Conservation (phyloP, 2,113 vertebrate genomes). For the Hymenochirus boettgeri region DNA sequence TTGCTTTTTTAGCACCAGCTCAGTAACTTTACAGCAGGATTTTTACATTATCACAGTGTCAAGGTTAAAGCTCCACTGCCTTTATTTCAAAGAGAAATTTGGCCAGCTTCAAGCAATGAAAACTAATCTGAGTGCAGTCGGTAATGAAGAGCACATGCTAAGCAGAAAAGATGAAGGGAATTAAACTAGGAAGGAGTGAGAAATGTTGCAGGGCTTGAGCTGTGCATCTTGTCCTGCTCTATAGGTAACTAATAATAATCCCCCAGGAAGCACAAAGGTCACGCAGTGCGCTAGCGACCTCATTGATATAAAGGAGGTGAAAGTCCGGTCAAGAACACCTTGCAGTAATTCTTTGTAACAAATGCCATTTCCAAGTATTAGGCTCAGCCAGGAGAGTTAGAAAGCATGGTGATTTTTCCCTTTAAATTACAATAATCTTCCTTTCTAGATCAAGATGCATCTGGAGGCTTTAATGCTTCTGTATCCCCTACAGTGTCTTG, state of each 20-base stretch:
- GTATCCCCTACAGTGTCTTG: neutral
- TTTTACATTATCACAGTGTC: slow-evolving; percentile 16
- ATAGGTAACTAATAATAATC: neutral
- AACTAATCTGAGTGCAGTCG: slow-evolving; percentile 28
- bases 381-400: neutral
- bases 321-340: neutral
- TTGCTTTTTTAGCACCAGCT: slow-evolving; percentile 27
- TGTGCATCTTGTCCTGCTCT: neutral
- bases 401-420: neutral
- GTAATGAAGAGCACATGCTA: neutral
- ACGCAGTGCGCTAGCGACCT: neutral
- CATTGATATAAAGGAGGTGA: neutral
- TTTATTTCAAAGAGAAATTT: slow-evolving; percentile 40
- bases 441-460: neutral
- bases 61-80: slow-evolving; percentile 42
- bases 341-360: neutral
- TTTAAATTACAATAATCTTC: neutral
- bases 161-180: neutral
- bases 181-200: neutral
- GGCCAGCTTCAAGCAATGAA: slow-evolving; percentile 36
- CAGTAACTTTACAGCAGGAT: slow-evolving; percentile 34
- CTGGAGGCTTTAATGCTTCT: neutral
- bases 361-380: neutral
- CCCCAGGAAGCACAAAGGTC: neutral
- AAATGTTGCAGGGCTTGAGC: neutral